Base-by-base conservation (phyloP, 2,113 vertebrate genomes). In the Pelecanoides urinatrix region DNA sequence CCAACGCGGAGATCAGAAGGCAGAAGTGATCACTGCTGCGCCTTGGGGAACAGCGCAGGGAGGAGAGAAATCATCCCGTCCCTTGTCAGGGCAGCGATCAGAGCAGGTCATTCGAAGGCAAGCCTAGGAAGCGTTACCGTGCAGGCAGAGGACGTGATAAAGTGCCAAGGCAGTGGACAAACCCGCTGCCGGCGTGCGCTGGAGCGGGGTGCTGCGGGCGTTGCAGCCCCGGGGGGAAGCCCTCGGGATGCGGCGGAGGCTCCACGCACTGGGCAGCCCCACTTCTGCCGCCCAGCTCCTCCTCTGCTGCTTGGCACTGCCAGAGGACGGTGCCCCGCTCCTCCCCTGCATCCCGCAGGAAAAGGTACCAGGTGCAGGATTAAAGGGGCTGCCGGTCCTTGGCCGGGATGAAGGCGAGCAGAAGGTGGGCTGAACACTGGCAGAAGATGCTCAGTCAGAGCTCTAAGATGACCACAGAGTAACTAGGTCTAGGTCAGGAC, bases 171-270 rank as follows among this genome's bases (percentile, higher is more conserved):
- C 27, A 55, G 55, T 8, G 4, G 55, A 89, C 56, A 66, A 74
- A 49, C 10, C 34, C 0, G 0, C 66, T 27, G 44, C 40, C 12
- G 3, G 38, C 0, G 1, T 3, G 17, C 2, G 14, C 71, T 38
- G 13, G 15, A 42, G 36, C 16, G 34, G 53, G 44, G 49, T 22
- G 21, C 38, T 67, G 55, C 0, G 1, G 56, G 55, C 42, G 53
- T 74, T 42, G 66, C 52, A 86, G 71, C 26, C 45, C 23, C 8
- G 0, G 11, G 17, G 27, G 38, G 38, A 74, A 21, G 4, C 22
- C 59, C 78, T 29, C 1, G 2, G 85, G 53, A 45, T 6, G 36
- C 2, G 3, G 74, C 8, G 6, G n/a, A 49, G 29, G 8, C 25
- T 63, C 49, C 76, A 18, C 1, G 1, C 9, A 2, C 30, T 16